Percentiles rank a stretch among this genome's conserved stretches.
phyloP scores from a whole-genome alignment of 1,140 invertebrate species.

The Drosophila rufa region DNA sequence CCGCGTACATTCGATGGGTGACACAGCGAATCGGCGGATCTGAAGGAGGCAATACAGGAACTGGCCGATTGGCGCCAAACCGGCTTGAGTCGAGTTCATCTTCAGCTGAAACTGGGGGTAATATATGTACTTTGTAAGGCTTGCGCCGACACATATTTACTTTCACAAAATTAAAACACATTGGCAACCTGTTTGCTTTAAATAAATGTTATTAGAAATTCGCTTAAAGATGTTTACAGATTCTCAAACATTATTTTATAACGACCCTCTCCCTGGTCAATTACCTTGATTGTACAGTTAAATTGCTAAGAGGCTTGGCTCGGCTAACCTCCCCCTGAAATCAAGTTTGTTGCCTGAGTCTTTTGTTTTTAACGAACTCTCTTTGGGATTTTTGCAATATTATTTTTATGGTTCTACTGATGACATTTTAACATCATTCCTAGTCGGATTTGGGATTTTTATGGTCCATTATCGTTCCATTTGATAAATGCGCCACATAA shows the following conservation, averaged over 20 bases:
- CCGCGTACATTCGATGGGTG: constrained; percentile 34
- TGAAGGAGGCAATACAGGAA: constrained; percentile 36
- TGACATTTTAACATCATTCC: constrained; percentile 28
- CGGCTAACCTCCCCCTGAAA: constrained; percentile 10
- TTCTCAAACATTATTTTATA: constrained; percentile 4
- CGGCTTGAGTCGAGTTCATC: constrained; percentile 38
- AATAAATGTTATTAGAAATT: neutral
- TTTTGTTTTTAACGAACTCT: constrained; percentile 47
- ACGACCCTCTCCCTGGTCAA: constrained; percentile 2
- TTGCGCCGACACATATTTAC: constrained; percentile 10
- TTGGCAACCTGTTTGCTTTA: constrained; percentile 10
- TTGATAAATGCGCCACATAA: constrained; percentile 26
- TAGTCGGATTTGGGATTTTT: constrained; percentile 12
- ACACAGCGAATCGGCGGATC: constrained; percentile 32
- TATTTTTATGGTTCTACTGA: constrained; percentile 20
- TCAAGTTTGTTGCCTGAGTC: constrained; percentile 55
- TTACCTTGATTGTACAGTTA: constrained; percentile 12
- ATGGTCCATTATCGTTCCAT: constrained; percentile 21
- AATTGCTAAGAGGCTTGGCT: neutral
- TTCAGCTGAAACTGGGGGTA: constrained; percentile 17
- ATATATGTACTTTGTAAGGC: neutral
- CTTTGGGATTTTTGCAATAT: constrained; percentile 13
- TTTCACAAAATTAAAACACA: constrained; percentile 26
- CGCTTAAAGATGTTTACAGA: neutral
- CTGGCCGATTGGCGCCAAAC: constrained; percentile 27